These are phyloP conservation scores for Branchinecta lynchi DNA, from an alignment of 1,140 invertebrate genomes.

Conservation along the genomic window DNA sequence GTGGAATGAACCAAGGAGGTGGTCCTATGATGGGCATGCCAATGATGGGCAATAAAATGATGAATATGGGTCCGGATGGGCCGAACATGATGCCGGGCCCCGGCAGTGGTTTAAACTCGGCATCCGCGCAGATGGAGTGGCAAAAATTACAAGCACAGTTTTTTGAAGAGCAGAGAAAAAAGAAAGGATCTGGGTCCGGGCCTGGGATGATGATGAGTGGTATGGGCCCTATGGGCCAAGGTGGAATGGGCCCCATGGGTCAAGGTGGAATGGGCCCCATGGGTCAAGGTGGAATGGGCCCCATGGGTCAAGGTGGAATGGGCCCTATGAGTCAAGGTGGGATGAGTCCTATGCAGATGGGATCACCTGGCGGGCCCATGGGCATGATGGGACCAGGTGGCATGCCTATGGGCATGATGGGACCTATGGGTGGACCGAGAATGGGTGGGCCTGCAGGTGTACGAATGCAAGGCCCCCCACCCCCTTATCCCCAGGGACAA, in stretches of 20 bases:
- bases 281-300: slow-evolving; percentile 22
- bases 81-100: slow-evolving; percentile 24
- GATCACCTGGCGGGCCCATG: slow-evolving; percentile 23
- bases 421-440: slow-evolving; percentile 34
- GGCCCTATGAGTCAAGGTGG: slow-evolving; percentile 24
- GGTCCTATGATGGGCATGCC: slow-evolving; percentile 18
- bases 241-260: slow-evolving; percentile 24
- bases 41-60: slow-evolving; percentile 28
- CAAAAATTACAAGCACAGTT: slow-evolving; percentile 72
- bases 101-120: slow-evolving; percentile 20
- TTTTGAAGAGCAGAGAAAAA: slow-evolving; percentile 41
- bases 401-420: slow-evolving; percentile 35
- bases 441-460: slow-evolving; percentile 30
- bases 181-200: slow-evolving; percentile 26
- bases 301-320: slow-evolving; percentile 23
- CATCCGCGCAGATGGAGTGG: slow-evolving; percentile 57
- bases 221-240: slow-evolving; percentile 18
- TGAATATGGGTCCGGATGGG: slow-evolving; percentile 24
- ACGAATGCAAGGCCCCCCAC: slow-evolving; percentile 58
- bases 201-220: slow-evolving; percentile 26
- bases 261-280: slow-evolving; percentile 22
- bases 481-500: slow-evolving; percentile 64
- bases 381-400: slow-evolving; percentile 22
- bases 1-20: slow-evolving; percentile 26
- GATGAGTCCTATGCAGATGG: slow-evolving; percentile 26